A percentile compares a stretch with the other conserved stretches of the same genome.
Conservation (phyloP, 2,113 vertebrate species). For the Gallinago jamesoni region DNA sequence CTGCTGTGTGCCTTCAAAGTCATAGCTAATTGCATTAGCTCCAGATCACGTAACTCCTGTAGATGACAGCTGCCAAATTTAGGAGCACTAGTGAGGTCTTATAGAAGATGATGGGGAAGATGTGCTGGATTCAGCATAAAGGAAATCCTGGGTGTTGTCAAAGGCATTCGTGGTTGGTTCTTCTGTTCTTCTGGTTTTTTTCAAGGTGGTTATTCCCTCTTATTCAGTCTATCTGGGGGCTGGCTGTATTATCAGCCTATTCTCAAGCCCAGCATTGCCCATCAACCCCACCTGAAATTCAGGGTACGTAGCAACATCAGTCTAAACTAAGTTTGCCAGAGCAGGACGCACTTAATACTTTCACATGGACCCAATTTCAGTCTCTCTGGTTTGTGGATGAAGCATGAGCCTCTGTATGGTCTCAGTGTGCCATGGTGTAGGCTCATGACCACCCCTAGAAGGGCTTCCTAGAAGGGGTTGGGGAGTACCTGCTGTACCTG, state of each 20-base stretch:
- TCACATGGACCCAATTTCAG: fast-evolving
- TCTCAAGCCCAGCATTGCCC: not conserved
- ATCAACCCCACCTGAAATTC: not conserved
- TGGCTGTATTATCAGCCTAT: not conserved
- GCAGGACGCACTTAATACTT: not conserved
- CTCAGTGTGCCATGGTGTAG: not conserved
- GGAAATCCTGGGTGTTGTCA: slow-evolving; percentile 14
- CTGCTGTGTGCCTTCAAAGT: slow-evolving; percentile 65
- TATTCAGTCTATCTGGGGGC: not conserved
- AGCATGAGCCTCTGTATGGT: not conserved
- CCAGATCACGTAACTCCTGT: slow-evolving; percentile 51
- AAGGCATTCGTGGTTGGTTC: not conserved
- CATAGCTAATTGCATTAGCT: slow-evolving; percentile 58
- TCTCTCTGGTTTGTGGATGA: not conserved
- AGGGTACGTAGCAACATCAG: fast-evolving
- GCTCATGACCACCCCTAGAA: not conserved
- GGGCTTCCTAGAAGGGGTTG: not conserved
- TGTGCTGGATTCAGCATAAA: slow-evolving; percentile 32
- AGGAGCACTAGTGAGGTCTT: slow-evolving; percentile 13
- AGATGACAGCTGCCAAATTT: slow-evolving; percentile 62
- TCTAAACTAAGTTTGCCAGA: not conserved
- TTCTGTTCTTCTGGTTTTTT: not conserved
- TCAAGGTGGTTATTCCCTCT: not conserved
- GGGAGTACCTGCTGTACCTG: not conserved
- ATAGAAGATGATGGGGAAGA: slow-evolving; percentile 4